A percentile compares a stretch with the other conserved stretches of the same genome.
These are phyloP conservation scores for Canis aureus DNA, from an alignment of 2,113 vertebrate genomes.

Conservation along the genomic window DNA sequence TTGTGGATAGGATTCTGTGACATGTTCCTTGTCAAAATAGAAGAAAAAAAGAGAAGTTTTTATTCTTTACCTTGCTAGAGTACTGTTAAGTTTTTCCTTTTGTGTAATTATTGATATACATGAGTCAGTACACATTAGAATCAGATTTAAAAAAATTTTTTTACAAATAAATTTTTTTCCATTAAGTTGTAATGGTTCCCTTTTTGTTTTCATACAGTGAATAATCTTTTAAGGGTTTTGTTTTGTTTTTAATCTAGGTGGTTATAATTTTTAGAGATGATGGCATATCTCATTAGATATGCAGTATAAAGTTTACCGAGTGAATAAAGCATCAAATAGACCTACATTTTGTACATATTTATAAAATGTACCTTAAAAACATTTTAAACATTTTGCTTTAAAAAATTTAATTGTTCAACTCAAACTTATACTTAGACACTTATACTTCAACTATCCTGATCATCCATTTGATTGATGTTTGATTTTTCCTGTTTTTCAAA, in stretches of 20 bases:
- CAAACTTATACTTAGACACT: not conserved
- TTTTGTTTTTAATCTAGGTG: conserved; percentile 6
- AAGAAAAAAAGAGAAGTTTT: not conserved
- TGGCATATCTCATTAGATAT: not conserved
- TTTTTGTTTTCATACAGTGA: conserved; percentile 49
- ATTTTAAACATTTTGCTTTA: conserved; percentile 46
- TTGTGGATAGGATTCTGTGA: conserved; percentile 16
- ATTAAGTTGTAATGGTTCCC: conserved; percentile 58
- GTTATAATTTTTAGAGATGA: conserved; percentile 11
- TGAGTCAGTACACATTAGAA: conserved; percentile 37
- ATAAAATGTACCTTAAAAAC: conserved; percentile 40
- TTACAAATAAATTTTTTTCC: conserved; percentile 46
- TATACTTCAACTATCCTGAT: not conserved
- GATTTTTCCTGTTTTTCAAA: conserved; percentile 42
- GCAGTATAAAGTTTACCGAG: not conserved
- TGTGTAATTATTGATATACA: conserved; percentile 51
- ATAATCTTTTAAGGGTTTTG: not conserved
- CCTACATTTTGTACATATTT: conserved; percentile 52
- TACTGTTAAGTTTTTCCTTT: conserved; percentile 51
- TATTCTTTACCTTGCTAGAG: conserved; percentile 35
- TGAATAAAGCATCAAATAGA: conserved; percentile 3
- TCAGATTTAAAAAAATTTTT: conserved; percentile 28
- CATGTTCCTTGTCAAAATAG: conserved; percentile 10
- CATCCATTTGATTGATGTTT: conserved; percentile 30
- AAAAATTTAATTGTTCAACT: not conserved